Evolutionary conservation across 2,888 invertebrate species (phyloP).

Genomic region (Uropetala carovei): DNA sequence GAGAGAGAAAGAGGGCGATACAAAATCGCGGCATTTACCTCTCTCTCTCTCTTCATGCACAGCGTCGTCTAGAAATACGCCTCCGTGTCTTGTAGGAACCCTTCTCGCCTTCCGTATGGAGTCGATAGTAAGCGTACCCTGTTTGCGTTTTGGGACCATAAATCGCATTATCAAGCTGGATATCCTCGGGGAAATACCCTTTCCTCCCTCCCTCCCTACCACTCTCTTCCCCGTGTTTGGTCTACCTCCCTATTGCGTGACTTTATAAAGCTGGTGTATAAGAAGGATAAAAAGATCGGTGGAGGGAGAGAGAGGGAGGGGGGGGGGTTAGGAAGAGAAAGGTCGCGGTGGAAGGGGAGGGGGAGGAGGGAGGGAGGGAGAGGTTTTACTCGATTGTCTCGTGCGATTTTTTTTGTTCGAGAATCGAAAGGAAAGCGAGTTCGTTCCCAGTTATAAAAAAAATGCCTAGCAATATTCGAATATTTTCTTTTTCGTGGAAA

Average conservation of each 20-base stretch:
- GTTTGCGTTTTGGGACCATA: constrained; percentile 45
- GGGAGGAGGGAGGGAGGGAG: neutral
- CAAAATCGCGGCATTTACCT: no score
- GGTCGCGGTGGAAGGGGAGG: neutral
- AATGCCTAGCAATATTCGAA: neutral
- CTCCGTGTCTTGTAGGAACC: neutral
- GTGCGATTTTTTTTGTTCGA: no score
- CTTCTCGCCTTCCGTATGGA: neutral
- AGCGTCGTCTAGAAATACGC: neutral
- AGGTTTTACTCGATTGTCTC: no score
- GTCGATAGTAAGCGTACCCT: neutral
- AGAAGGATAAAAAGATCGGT: no score
- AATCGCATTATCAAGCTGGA: constrained; percentile 30
- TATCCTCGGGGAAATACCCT: constrained; percentile 32
- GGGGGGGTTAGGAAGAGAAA: no score
- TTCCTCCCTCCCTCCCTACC: neutral
- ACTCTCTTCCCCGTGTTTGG: neutral
- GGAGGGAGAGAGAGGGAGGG: no score
- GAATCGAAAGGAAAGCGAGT: no score
- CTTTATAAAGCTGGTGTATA: neutral
- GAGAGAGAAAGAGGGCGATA: no score
- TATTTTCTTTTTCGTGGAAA: neutral
- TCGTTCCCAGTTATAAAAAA: neutral
- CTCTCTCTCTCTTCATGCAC: neutral
- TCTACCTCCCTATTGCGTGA: neutral